Conservation (phyloP, 2,888 invertebrate species). For the Hypselothyrea guttata region DNA sequence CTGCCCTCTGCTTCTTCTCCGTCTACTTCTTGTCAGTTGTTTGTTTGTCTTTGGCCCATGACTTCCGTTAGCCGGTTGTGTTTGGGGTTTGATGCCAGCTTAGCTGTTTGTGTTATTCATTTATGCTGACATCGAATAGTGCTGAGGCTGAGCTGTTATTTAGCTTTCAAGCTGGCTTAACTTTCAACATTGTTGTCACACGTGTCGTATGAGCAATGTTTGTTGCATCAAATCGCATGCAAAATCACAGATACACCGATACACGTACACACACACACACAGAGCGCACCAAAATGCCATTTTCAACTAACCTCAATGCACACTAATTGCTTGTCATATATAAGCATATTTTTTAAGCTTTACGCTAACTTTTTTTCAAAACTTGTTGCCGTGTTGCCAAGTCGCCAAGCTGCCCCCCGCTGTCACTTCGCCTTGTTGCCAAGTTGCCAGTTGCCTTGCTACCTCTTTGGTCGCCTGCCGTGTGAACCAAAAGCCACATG, state of each 20-base stretch:
- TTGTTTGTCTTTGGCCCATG: constrained; percentile 73
- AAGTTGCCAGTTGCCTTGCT: constrained; percentile 7
- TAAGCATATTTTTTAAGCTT: constrained; percentile 45
- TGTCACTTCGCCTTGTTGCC: constrained; percentile 25
- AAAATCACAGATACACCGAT: constrained; percentile 35
- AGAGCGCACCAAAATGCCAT: constrained; percentile 56
- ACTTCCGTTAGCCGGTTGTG: constrained; percentile 72
- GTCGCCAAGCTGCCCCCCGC: constrained; percentile 15
- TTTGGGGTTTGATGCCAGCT: constrained; percentile 9
- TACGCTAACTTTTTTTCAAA: constrained; percentile 62
- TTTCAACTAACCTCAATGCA: constrained; percentile 75
- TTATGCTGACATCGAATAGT: constrained; percentile 45
- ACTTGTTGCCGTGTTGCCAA: constrained; percentile 54
- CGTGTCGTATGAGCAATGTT: constrained; percentile 70
- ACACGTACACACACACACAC: constrained; percentile 12
- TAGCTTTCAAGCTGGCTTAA: constrained; percentile 49
- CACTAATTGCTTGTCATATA: constrained; percentile 75
- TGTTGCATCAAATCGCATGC: constrained; percentile 46
- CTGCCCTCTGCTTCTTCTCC: too few species aligned
- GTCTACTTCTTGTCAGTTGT: constrained; percentile 33
- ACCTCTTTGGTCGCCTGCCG: constrained; percentile 59
- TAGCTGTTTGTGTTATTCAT: constrained; percentile 9
- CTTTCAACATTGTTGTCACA: constrained; percentile 67
- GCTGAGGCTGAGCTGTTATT: constrained; percentile 19
- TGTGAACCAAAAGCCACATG: constrained; percentile 74